A percentile compares a stretch with the other conserved stretches of the same genome.
Evolutionary conservation across 2,888 invertebrate genomes (phyloP).

Genomic region (Drosophila nigricruria): DNA sequence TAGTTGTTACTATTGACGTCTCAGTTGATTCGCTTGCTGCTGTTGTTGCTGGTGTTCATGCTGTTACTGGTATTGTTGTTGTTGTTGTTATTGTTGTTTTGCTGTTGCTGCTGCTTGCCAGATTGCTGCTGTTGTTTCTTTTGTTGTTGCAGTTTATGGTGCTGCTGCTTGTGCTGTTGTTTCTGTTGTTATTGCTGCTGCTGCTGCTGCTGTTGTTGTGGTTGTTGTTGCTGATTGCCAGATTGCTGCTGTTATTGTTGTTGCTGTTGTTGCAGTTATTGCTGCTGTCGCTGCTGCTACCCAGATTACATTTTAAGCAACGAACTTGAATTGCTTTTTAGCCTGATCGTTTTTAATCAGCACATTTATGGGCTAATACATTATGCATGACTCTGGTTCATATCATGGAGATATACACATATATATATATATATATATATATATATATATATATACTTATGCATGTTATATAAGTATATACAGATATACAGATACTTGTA

Average conservation of each 20-base stretch:
- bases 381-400: constrained; percentile 59
- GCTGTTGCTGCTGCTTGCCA: not conserved
- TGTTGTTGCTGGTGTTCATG: constrained; percentile 4
- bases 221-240: not conserved
- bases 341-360: constrained; percentile 53
- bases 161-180: not conserved
- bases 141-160: not conserved
- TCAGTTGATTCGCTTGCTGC: not conserved
- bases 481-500: constrained; percentile 13
- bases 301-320: constrained; percentile 44
- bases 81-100: not conserved
- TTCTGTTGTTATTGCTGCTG: not conserved
- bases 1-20: not conserved
- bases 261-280: not conserved
- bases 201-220: not conserved
- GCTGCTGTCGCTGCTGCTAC: not conserved
- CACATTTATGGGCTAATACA: constrained; percentile 68
- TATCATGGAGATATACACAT: constrained; percentile 8
- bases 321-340: constrained; percentile 37
- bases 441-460: not conserved
- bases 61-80: not conserved
- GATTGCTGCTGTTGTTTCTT: not conserved
- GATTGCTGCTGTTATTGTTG: not conserved
- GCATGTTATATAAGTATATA: not conserved
- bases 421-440: not conserved